These are phyloP conservation scores for Lepidurus packardi DNA, from an alignment of 1,140 invertebrate species.

Conservation along the genomic window DNA sequence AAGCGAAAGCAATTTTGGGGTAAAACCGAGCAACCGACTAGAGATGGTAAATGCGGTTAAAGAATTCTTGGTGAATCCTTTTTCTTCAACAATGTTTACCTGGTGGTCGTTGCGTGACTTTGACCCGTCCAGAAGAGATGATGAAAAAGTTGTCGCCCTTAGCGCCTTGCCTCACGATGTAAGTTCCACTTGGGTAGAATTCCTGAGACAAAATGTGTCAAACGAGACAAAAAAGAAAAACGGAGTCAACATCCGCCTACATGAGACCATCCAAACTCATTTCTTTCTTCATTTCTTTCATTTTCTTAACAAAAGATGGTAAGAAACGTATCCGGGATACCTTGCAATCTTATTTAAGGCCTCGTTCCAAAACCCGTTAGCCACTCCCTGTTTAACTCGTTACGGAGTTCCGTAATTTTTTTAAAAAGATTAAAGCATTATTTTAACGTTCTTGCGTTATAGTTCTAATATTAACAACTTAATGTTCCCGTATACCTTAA, in stretches of 20 bases:
- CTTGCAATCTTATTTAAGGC: too few species aligned
- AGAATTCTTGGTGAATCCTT: neutral
- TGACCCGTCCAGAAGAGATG: constrained; percentile 82
- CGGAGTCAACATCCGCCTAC: neutral
- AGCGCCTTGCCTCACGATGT: constrained; percentile 88
- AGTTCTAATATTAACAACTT: too few species aligned
- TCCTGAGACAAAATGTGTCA: constrained; percentile 51
- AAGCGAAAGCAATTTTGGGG: neutral
- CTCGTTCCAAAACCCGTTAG: too few species aligned
- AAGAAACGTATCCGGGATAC: too few species aligned
- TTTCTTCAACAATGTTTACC: constrained; percentile 33
- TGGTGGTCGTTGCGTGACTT: constrained; percentile 58
- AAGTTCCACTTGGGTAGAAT: constrained; percentile 74
- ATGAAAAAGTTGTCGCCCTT: constrained; percentile 94
- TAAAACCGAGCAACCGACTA: neutral
- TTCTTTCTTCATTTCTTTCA: too few species aligned
- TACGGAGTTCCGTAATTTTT: too few species aligned
- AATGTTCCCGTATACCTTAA: too few species aligned
- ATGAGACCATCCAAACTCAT: neutral
- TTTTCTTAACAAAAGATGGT: too few species aligned
- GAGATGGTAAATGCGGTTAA: neutral
- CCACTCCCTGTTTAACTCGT: too few species aligned
- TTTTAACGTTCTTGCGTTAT: too few species aligned
- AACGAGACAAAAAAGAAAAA: neutral
- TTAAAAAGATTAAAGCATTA: too few species aligned